These are phyloP conservation scores for Channa argus DNA, from an alignment of 2,113 vertebrate genomes.

Conservation along the genomic window DNA sequence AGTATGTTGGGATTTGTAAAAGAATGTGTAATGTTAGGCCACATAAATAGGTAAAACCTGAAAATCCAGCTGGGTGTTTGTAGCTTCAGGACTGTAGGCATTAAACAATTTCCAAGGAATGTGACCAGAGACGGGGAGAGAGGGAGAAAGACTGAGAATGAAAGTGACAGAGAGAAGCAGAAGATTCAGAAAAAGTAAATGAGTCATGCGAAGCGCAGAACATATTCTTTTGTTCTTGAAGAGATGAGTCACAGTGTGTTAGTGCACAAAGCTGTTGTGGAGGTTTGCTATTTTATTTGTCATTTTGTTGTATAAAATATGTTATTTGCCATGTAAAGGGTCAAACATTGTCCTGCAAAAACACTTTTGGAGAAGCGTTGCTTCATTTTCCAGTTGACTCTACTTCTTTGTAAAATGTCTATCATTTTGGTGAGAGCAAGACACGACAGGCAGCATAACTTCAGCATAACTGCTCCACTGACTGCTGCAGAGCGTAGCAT, in stretches of 20 bases:
- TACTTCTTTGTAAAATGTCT: not conserved
- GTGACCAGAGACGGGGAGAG: constrained; percentile 28
- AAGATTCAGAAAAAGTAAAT: constrained; percentile 49
- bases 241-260: constrained; percentile 57
- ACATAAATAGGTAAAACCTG: too few species aligned
- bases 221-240: constrained; percentile 44
- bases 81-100: constrained; percentile 38
- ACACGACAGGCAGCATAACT: not conserved
- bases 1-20: not conserved
- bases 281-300: constrained; percentile 2
- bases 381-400: not conserved
- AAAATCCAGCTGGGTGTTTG: too few species aligned
- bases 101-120: constrained; percentile 64
- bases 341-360: not conserved
- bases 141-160: constrained; percentile 41
- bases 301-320: not conserved
- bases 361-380: not conserved
- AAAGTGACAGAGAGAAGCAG: constrained; percentile 56
- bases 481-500: constrained; percentile 12
- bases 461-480: not conserved
- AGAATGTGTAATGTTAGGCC: too few species aligned
- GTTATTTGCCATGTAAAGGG: constrained; percentile 9
- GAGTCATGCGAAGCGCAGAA: constrained; percentile 63
- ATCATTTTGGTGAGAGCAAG: not conserved
- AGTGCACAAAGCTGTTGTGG: not conserved